These are phyloP conservation scores for Diarsia mendica DNA, from an alignment of 2,888 invertebrate species.

Conservation along the genomic window DNA sequence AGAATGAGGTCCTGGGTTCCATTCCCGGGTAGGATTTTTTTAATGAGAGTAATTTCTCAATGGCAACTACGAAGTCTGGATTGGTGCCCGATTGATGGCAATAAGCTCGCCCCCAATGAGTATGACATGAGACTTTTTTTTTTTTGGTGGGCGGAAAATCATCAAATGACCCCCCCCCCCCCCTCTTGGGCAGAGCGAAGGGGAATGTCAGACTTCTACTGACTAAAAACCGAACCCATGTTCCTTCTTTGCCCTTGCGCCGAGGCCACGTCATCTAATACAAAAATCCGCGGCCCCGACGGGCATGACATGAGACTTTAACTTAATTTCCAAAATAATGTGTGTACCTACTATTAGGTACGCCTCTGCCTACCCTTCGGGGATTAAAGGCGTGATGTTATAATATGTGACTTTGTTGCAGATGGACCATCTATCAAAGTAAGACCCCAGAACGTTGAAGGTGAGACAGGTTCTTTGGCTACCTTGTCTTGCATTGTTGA, in stretches of 20 bases:
- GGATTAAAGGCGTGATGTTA: background rate
- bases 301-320: background rate
- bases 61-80: background rate
- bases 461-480: constrained; percentile 94
- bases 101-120: no score
- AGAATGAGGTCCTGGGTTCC: background rate
- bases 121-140: background rate
- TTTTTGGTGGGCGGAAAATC: no score
- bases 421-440: constrained; percentile 95
- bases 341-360: background rate
- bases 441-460: constrained; percentile 94
- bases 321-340: background rate
- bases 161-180: no score
- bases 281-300: no score
- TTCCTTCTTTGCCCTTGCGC: no score
- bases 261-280: no score
- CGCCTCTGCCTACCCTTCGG: background rate
- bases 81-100: background rate
- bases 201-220: no score
- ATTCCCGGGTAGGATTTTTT: background rate
- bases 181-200: no score
- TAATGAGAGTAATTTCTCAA: background rate
- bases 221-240: no score
- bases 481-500: constrained; percentile 96
- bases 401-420: constrained; percentile 76